phyloP scores from a whole-genome alignment of 2,113 vertebrate genomes.

The Paraplagusia blochii region DNA sequence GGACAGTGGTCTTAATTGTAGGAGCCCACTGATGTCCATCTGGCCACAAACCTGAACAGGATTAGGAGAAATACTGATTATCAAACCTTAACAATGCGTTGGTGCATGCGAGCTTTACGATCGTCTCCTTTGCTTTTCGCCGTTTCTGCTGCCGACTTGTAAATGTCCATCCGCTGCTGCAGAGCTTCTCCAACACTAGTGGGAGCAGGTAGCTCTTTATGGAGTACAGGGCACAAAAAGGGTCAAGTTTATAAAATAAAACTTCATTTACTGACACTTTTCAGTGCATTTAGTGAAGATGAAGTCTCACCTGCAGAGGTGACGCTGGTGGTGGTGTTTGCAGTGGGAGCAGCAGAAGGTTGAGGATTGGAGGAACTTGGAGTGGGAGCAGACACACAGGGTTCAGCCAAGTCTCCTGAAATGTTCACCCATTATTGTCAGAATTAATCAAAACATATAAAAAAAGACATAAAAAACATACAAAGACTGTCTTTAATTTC shows the following conservation, averaged over 20 bases:
- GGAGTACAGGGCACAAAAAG: background rate
- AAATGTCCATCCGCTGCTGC: constrained; percentile 88
- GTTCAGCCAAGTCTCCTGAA: constrained; percentile 57
- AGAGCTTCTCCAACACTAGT: constrained; percentile 80
- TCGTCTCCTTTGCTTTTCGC: constrained; percentile 87
- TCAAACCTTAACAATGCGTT: constrained; percentile 85
- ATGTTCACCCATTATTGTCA: background rate
- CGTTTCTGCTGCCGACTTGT: constrained; percentile 78
- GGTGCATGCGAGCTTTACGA: constrained; percentile 90
- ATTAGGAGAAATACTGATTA: too few species aligned
- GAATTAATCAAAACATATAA: too few species aligned
- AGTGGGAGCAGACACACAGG: constrained; percentile 33
- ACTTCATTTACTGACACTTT: too few species aligned
- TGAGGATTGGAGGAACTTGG: constrained; percentile 50
- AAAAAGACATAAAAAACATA: too few species aligned
- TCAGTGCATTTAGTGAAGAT: background rate
- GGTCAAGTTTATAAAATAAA: background rate
- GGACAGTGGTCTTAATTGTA: too few species aligned
- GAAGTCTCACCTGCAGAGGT: constrained; percentile 48
- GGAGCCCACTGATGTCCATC: too few species aligned
- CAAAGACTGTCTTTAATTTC: too few species aligned
- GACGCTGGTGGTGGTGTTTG: constrained; percentile 31
- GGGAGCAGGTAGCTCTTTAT: constrained; percentile 76
- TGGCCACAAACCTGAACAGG: background rate
- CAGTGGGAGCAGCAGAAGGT: constrained; percentile 10